Conservation (phyloP, 2,888 invertebrate genomes). For the Latrodectus elegans region DNA sequence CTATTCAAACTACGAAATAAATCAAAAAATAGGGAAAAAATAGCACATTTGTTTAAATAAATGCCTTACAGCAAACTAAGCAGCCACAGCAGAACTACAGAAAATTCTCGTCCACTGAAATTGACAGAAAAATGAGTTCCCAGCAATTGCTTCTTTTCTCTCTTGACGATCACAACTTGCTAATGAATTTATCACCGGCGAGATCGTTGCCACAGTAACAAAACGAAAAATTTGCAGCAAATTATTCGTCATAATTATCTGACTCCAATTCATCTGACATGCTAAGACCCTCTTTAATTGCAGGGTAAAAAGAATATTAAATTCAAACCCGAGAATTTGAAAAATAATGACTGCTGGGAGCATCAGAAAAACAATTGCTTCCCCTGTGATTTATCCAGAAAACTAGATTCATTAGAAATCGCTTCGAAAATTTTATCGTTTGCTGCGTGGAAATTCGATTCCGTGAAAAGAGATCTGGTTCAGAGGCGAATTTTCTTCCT, state of each 20-base stretch:
- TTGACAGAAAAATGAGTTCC: no score
- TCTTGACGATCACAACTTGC: no score
- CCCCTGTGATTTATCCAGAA: background rate
- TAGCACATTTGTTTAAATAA: no score
- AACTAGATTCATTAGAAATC: slow-evolving; percentile 5
- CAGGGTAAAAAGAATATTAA: background rate
- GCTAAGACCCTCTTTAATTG: background rate
- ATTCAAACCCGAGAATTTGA: background rate
- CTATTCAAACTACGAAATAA: no score
- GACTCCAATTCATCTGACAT: background rate
- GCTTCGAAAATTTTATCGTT: background rate
- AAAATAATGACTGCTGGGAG: slow-evolving; percentile 1
- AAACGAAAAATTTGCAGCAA: background rate
- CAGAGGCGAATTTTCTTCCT: background rate
- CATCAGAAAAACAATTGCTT: slow-evolving; percentile 1
- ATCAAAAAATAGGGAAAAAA: no score
- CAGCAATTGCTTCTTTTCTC: no score
- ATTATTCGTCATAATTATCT: slow-evolving; percentile 3
- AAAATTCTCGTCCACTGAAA: no score
- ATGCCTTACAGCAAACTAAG: no score
- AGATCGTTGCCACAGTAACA: slow-evolving; percentile 1
- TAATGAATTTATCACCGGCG: background rate
- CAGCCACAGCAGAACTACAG: no score
- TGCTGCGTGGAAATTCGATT: background rate
- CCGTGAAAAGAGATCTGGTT: background rate